phyloP scores from a whole-genome alignment of 2,797 vertebrate genomes.

The Tachyglossus aculeatus region DNA sequence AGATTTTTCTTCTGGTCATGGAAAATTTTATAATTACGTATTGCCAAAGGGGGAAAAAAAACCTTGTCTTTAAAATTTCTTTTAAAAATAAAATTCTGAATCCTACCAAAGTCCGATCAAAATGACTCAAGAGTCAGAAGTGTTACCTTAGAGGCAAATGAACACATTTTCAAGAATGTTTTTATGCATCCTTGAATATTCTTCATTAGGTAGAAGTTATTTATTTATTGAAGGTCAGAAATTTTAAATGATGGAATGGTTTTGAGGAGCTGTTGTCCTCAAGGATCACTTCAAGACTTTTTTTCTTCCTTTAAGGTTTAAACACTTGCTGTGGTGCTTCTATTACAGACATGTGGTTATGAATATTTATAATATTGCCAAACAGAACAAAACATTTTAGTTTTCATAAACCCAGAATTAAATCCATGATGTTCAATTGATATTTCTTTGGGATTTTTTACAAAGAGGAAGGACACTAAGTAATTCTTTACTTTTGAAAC shows the following conservation, averaged over 20 bases:
- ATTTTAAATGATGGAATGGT: conserved; percentile 31
- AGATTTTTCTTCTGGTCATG: background rate
- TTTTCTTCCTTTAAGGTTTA: conserved; percentile 13
- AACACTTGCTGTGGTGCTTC: conserved; percentile 17
- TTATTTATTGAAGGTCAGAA: conserved; percentile 46
- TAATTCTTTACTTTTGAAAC: conserved; percentile 27
- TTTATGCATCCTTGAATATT: conserved; percentile 26
- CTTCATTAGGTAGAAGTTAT: conserved; percentile 15
- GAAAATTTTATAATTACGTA: background rate
- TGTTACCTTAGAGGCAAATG: conserved; percentile 20
- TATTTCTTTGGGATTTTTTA: conserved; percentile 9
- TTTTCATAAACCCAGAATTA: conserved; percentile 22
- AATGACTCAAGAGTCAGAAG: conserved; percentile 12
- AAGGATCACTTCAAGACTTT: conserved; percentile 20
- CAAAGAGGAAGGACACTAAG: conserved; percentile 8
- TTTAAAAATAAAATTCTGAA: conserved; percentile 34
- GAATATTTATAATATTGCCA: conserved; percentile 48
- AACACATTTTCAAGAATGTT: conserved; percentile 16
- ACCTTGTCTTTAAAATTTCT: conserved; percentile 43
- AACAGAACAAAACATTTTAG: conserved; percentile 37
- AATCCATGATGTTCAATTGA: conserved; percentile 23
- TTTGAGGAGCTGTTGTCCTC: conserved; percentile 21
- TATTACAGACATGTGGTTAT: conserved; percentile 24
- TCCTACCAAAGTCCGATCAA: conserved; percentile 21
- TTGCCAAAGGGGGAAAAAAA: background rate